Conservation (phyloP, 2,888 invertebrate species). For the Drosophila borealis region DNA sequence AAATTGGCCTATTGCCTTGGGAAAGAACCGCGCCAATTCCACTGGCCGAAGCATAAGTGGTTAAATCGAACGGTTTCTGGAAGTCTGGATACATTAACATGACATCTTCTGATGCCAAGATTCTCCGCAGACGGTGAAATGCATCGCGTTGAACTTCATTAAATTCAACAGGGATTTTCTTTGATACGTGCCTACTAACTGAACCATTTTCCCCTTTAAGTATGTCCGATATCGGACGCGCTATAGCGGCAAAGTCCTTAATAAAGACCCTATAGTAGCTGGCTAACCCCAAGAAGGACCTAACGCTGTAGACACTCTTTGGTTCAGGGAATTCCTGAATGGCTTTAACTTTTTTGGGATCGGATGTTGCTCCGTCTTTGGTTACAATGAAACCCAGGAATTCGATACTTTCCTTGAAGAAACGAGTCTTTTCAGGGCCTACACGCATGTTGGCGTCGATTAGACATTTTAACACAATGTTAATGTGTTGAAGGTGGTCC, state of each 20-base stretch:
- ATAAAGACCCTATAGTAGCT: conserved; percentile 13
- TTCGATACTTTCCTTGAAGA: not conserved
- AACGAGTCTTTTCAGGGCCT: not conserved
- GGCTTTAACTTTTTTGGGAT: too few relatives aligned
- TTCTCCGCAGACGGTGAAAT: not conserved
- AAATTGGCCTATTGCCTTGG: not conserved
- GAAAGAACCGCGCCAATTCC: too few relatives aligned
- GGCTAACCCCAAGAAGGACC: conserved; percentile 1
- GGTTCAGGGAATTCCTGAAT: too few relatives aligned
- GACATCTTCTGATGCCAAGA: too few relatives aligned
- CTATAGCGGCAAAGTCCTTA: conserved; percentile 16
- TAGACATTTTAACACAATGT: not conserved
- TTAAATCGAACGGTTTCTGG: too few relatives aligned
- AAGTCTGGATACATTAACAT: too few relatives aligned
- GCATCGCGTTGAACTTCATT: conserved; percentile 1
- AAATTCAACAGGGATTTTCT: conserved; percentile 1
- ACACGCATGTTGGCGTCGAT: not conserved
- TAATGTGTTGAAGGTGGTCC: not conserved
- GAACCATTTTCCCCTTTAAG: conserved; percentile 2
- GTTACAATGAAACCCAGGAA: too few relatives aligned
- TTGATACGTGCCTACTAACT: conserved; percentile 2
- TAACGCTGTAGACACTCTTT: not conserved
- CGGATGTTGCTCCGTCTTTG: too few relatives aligned
- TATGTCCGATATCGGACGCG: not conserved
- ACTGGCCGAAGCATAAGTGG: too few relatives aligned